Evolutionary conservation across 2,888 invertebrate species (phyloP), one percentile per base, ranked within the genome.

Genomic region (Melanostoma scalare): DNA sequence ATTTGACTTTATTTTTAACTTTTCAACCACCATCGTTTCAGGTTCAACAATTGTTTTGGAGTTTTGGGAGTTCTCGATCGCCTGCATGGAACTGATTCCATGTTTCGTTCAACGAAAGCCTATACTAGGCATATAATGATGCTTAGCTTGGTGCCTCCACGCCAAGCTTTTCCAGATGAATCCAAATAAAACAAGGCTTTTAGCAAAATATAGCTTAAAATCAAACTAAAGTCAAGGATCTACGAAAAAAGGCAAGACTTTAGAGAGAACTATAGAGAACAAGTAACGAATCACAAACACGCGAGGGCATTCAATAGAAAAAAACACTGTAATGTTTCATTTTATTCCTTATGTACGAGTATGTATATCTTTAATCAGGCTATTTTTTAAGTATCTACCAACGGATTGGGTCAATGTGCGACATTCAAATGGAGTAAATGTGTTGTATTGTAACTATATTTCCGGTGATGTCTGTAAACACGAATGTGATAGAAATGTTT

Each of bases 41-140:
- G 96, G 90, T 96, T 96, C 90, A 96, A 94, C 88, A 95, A 96
- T 88, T 96, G 96, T 89, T 97, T 94, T 89, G 97, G 97, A 1
- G 95, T 96, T 1, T 91, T 96, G 82, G 96, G 96, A 0, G 93
- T 96, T 0, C 90, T 97, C 87, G 97, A 97, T 89, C 94, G 96
- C 58, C 90, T 97, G 5, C 97, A 97, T 89, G 96, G 96, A 40
- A 97, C 97, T 0, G 96, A 97, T 88, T 93, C 93, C 0, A 92
- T 94, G 87, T 97, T 96, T 90, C 93, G 96, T 10, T 93, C 93
- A 85, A 94, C 95, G 3, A 93, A 94, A 86, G 94, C 94, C 35
- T 96, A 94, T 88, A 91, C 93, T 44, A 93, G 96, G 30, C 96
- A 96, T 90, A 92, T 94, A 48, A 94, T 94, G 93, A 94, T 95